Evolutionary conservation across 2,888 invertebrate species (phyloP).

Genomic region (Cordilura impudica): DNA sequence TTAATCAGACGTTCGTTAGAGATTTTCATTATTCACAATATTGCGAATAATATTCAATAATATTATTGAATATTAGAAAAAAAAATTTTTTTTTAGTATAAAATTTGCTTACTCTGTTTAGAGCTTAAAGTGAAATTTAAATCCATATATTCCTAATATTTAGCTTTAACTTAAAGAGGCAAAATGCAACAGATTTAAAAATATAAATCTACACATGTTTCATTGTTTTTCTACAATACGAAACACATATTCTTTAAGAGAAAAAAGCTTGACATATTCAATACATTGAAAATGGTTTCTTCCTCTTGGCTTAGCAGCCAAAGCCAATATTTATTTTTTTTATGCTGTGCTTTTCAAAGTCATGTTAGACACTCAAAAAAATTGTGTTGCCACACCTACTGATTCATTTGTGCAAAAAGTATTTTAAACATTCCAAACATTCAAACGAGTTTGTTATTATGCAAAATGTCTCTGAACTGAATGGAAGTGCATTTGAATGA

Average conservation of each 20-base stretch:
- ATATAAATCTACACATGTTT: neutral
- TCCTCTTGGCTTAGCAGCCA: no score
- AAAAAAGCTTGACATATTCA: constrained; percentile 5
- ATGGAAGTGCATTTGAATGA: constrained; percentile 23
- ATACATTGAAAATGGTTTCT: neutral
- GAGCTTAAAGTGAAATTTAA: no score
- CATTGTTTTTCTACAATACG: neutral
- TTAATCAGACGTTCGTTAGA: constrained; percentile 25
- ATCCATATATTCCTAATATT: no score
- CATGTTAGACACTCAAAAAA: neutral
- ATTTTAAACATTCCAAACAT: neutral
- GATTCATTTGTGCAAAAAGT: neutral
- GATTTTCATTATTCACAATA: no score
- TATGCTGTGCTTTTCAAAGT: neutral
- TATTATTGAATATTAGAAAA: no score
- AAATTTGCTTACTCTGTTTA: no score
- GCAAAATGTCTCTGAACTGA: constrained; percentile 26
- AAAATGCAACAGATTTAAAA: constrained; percentile 4
- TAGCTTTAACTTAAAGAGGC: neutral
- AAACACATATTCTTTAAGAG: neutral
- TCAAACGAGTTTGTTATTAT: constrained; percentile 27
- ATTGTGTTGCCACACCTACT: constrained; percentile 30
- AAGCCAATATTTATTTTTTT: neutral
- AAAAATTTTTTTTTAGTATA: no score
- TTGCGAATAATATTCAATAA: no score